Conservation (phyloP, 2,797 vertebrate genomes). For the Salmo trutta region DNA sequence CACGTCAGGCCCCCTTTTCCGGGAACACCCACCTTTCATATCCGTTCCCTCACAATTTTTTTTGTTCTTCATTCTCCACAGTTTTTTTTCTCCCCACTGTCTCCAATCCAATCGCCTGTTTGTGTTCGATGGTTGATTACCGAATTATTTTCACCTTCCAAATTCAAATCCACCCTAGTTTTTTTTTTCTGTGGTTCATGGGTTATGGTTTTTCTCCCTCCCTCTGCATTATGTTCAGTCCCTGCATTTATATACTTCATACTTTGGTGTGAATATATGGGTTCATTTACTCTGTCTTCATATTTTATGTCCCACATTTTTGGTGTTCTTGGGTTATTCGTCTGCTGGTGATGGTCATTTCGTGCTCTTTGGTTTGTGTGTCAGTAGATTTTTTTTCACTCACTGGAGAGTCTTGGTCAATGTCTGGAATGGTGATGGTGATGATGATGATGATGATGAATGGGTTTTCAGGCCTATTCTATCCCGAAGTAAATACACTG, state of each 20-base stretch:
- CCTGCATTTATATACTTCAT: constrained; percentile 51
- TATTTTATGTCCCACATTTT: constrained; percentile 35
- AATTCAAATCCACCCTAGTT: constrained; percentile 22
- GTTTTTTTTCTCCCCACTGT: constrained; percentile 38
- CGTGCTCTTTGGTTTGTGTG: constrained; percentile 42
- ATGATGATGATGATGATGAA: neutral
- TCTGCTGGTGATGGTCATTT: constrained; percentile 59
- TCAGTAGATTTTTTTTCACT: constrained; percentile 7
- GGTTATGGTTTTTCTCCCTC: constrained; percentile 9
- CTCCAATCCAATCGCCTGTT: constrained; percentile 33
- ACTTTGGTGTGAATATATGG: constrained; percentile 43
- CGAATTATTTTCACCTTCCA: constrained; percentile 57
- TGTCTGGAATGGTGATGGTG: constrained; percentile 16
- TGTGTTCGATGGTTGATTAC: constrained; percentile 52
- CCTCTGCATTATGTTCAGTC: constrained; percentile 36
- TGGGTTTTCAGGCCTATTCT: neutral
- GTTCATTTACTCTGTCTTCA: constrained; percentile 21
- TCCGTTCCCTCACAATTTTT: constrained; percentile 53
- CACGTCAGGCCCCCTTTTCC: constrained; percentile 29
- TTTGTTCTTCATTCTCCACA: constrained; percentile 12
- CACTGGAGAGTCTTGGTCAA: constrained; percentile 23
- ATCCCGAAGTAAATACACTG: neutral
- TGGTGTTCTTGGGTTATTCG: constrained; percentile 48
- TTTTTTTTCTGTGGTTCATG: constrained; percentile 22
- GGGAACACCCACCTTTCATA: constrained; percentile 17